phyloP scores from a whole-genome alignment of 2,888 invertebrate species.

The Gasteruption jaculator region DNA sequence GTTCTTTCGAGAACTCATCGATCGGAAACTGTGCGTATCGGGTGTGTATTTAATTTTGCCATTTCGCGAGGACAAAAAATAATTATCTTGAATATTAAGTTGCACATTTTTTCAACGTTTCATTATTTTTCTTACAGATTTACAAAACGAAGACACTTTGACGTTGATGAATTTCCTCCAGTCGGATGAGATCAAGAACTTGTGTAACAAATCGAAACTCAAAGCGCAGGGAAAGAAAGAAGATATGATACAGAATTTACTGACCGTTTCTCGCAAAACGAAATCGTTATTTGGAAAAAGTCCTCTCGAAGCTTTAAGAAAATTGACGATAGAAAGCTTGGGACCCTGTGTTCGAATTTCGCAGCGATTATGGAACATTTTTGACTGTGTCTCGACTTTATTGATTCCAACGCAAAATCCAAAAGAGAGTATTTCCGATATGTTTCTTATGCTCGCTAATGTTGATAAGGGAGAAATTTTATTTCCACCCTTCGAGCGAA shows the following conservation, averaged over 20 bases:
- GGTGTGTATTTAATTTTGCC: constrained; percentile 21
- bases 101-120: constrained; percentile 8
- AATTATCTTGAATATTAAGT: constrained; percentile 9
- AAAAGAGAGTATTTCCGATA: constrained; percentile 27
- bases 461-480: constrained; percentile 30
- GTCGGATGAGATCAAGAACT: constrained; percentile 28
- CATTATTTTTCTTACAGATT: constrained; percentile 24
- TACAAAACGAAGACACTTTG: constrained; percentile 20
- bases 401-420: constrained; percentile 38
- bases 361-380: constrained; percentile 24
- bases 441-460: constrained; percentile 30
- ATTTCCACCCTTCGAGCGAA: constrained; percentile 30
- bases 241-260: constrained; percentile 24
- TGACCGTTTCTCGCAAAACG: constrained; percentile 24
- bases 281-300: constrained; percentile 32
- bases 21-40: constrained; percentile 20
- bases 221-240: constrained; percentile 27
- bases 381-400: constrained; percentile 37
- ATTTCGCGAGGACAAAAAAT: too few species aligned
- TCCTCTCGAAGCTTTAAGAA: constrained; percentile 27
- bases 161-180: constrained; percentile 33
- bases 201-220: constrained; percentile 34
- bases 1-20: constrained; percentile 27
- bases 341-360: constrained; percentile 34
- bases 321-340: constrained; percentile 20